Evolutionary conservation across 64 coral and sea anemone genomes (phyloP).

Genomic region (Stylophora pistillata): DNA sequence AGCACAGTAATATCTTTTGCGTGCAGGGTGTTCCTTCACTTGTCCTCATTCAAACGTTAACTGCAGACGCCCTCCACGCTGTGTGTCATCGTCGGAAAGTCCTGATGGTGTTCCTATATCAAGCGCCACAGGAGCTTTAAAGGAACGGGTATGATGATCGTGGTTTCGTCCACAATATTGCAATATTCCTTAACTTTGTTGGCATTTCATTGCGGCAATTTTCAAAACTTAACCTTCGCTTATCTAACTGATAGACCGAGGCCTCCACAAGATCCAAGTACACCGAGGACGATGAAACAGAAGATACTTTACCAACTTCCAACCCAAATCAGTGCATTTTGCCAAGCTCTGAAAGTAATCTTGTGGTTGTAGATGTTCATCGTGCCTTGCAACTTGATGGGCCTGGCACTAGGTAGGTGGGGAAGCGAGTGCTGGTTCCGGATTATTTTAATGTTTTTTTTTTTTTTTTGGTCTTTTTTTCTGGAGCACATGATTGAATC

Average conservation of each 20-base stretch:
- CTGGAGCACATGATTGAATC: too few relatives aligned
- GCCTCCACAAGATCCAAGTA: too few relatives aligned
- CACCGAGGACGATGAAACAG: neutral
- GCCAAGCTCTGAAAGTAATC: neutral
- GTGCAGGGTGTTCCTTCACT: neutral
- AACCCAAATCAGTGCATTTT: neutral
- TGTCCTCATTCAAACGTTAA: neutral
- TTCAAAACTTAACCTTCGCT: too few relatives aligned
- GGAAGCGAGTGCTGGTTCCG: neutral
- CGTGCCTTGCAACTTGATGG: neutral
- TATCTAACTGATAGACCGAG: too few relatives aligned
- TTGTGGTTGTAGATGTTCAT: neutral
- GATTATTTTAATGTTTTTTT: too few relatives aligned
- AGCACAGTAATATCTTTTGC: neutral
- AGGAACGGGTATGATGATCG: neutral
- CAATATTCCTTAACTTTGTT: accelerated
- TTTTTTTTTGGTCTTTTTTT: too few relatives aligned
- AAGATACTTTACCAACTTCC: neutral
- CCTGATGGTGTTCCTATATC: neutral
- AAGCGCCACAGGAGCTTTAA: neutral
- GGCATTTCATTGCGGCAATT: too few relatives aligned
- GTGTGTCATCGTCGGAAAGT: neutral
- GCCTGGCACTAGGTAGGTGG: too few relatives aligned
- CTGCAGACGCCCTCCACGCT: constrained; percentile 2
- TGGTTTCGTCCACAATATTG: too few relatives aligned